phyloP scores from a whole-genome alignment of 2,888 invertebrate genomes.

The Yponomeuta malinellus region DNA sequence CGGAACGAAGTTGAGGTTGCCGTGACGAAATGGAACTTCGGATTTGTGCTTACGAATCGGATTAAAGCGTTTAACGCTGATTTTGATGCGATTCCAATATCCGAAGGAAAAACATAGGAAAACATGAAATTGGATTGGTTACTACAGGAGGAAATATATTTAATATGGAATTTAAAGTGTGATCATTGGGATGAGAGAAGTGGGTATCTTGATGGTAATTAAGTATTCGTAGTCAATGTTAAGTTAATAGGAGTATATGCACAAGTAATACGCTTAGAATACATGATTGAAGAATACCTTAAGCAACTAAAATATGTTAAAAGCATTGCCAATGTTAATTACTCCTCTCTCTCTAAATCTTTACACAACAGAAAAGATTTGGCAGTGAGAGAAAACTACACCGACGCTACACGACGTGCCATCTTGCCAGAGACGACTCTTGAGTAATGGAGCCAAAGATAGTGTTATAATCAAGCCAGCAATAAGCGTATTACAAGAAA shows the following conservation, averaged over 20 bases:
- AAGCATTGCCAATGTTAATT: no score
- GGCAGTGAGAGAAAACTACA: not conserved
- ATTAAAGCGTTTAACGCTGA: not conserved
- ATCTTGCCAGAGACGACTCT: no score
- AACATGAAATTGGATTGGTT: not conserved
- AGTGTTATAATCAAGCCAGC: not conserved
- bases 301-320: no score
- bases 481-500: not conserved
- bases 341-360: no score
- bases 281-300: no score
- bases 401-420: not conserved
- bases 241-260: no score
- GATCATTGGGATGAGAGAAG: no score
- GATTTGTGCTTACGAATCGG: not conserved
- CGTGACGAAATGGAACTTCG: constrained; percentile 37
- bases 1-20: constrained; percentile 45
- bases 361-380: not conserved
- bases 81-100: not conserved
- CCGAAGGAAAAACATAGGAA: not conserved
- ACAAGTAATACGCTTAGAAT: no score
- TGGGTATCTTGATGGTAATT: no score
- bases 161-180: no score
- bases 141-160: no score
- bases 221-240: no score
- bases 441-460: not conserved